These are phyloP conservation scores for Liparis tanakae DNA, from an alignment of 2,797 vertebrate genomes.

Conservation along the genomic window DNA sequence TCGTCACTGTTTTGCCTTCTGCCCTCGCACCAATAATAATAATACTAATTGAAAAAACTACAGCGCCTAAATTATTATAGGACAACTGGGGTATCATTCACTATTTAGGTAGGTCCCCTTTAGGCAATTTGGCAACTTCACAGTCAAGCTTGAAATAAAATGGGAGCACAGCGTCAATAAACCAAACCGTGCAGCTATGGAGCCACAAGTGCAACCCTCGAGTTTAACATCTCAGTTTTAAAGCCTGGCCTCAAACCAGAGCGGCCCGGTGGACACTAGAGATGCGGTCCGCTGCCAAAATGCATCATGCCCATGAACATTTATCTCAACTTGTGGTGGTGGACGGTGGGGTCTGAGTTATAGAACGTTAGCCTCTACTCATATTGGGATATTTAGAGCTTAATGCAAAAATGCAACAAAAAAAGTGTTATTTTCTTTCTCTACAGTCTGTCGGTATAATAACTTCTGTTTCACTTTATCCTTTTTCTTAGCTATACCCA, in stretches of 20 bases:
- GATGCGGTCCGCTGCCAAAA: conserved; percentile 42
- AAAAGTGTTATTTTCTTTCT: neutral
- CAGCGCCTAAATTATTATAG: neutral
- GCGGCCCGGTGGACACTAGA: conserved; percentile 28
- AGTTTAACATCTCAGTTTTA: conserved; percentile 46
- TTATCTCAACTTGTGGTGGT: conserved; percentile 34
- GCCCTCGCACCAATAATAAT: neutral
- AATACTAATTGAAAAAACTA: neutral
- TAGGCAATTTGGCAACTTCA: neutral
- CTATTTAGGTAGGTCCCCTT: neutral
- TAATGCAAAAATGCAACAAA: conserved; percentile 28
- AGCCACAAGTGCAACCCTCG: conserved; percentile 22
- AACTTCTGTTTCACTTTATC: neutral
- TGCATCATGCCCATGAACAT: conserved; percentile 36
- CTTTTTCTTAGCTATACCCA: conserved; percentile 7
- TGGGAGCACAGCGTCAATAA: neutral
- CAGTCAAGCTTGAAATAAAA: neutral
- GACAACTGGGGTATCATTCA: neutral
- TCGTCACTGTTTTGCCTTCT: neutral
- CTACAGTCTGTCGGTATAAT: neutral
- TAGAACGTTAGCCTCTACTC: conserved; percentile 52
- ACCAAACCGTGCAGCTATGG: neutral
- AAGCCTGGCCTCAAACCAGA: conserved; percentile 46
- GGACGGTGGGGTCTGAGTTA: conserved; percentile 41
- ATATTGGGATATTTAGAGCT: conserved; percentile 31